phyloP scores from a whole-genome alignment of 2,888 invertebrate species.

The Salticus scenicus region DNA sequence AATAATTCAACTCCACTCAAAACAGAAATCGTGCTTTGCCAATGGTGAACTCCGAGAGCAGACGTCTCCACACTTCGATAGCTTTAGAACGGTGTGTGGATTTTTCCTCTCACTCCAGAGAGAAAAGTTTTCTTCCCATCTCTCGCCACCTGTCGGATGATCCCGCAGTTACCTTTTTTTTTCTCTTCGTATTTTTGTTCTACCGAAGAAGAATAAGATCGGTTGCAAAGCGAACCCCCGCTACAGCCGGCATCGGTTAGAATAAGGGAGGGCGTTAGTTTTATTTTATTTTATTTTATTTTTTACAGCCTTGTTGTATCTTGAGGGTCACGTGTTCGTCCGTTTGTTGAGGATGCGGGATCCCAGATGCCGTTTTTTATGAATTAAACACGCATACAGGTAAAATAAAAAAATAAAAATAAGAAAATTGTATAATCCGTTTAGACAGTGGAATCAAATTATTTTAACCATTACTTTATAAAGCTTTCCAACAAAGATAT shows the following conservation, averaged over 20 bases:
- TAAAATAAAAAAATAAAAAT: too few relatives aligned
- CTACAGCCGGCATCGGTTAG: conserved; percentile 39
- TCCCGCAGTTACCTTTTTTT: conserved; percentile 37
- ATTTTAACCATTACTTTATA: too few relatives aligned
- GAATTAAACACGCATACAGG: too few relatives aligned
- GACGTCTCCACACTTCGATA: not conserved
- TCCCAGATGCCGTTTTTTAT: not conserved
- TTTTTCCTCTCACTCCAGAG: not conserved
- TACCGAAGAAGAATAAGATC: not conserved
- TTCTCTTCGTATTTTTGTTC: not conserved
- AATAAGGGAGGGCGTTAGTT: not conserved
- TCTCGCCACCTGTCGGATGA: conserved; percentile 55
- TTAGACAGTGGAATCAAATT: too few relatives aligned
- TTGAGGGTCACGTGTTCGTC: conserved; percentile 24
- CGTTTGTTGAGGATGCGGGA: not conserved
- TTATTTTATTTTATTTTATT: not conserved
- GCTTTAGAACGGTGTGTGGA: not conserved
- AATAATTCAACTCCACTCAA: not conserved
- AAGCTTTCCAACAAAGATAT: too few relatives aligned
- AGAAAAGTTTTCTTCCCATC: conserved; percentile 34
- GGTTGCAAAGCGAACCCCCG: conserved; percentile 32
- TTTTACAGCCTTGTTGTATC: too few relatives aligned
- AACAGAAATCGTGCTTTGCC: not conserved
- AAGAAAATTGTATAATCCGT: too few relatives aligned
- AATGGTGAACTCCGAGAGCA: not conserved